Base-by-base conservation (phyloP, 2,888 invertebrate species). In the Drosophila yooni region DNA sequence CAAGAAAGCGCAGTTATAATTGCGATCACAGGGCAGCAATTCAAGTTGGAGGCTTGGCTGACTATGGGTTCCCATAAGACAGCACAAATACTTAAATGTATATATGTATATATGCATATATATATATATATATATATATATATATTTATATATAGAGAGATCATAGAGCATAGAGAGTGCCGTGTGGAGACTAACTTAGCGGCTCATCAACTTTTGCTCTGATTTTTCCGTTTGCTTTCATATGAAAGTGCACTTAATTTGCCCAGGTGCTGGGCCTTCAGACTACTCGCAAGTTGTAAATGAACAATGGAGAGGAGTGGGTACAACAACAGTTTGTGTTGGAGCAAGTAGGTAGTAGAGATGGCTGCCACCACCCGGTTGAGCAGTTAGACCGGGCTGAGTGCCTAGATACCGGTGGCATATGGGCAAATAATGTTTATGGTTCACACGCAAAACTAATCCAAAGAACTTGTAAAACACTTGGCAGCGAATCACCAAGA, bases 201-300 rank as follows among this genome's bases (percentile, higher is more conserved):
- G 76, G 66, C 76, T 79, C 79, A 79, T 76, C 76, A 76, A 64
- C 66, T 70, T 60, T 61, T 76, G 79, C 61, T 79, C 67, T 70
- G 72, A 62, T 79, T 64, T 34, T 52, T n/a, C 50, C 64, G 29
- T 72, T 75, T 62, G 57, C 48, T 66, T 59, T 63, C 56, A 59
- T 69, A 69, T 61, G 79, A 79, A 79, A 79, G 79, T 79, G 79
- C 80, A 79, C 80, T 79, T 79, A 79, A 79, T 79, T 76, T 46
- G 46, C 25, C 25, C 8, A 46, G 25, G 25, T 46, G 67, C 70
- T 38, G 54, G 48, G 53, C 40, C 56, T 31, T 69, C n/a, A 38
- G 60, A 36, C 46, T 50, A 34, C 46, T 25, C 15, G 25, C 8
- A 46, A 15, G 38, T 33, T 5, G 21, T 4, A 25, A 40, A 40